Percentiles rank a stretch among this genome's conserved stretches.
These are phyloP conservation scores for Drosophila ananassae DNA, from an alignment of 1,140 invertebrate genomes.

Conservation along the genomic window DNA sequence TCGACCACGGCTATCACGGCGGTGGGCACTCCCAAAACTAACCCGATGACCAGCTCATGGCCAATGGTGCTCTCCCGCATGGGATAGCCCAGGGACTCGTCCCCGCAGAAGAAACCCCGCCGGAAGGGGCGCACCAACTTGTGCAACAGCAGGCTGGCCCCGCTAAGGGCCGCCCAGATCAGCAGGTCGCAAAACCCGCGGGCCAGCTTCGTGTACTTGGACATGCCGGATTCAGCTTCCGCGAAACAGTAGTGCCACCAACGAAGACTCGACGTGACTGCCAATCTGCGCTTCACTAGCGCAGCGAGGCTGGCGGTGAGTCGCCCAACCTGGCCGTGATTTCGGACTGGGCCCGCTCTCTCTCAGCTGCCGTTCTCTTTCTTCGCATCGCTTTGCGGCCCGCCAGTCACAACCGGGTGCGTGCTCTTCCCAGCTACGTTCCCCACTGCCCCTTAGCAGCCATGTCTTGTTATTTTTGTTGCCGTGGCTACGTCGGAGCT, in stretches of 20 bases:
- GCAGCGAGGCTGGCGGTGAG: slow-evolving; percentile 30
- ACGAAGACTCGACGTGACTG: slow-evolving; percentile 43
- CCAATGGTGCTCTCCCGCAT: slow-evolving; percentile 89
- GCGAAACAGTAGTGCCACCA: background rate
- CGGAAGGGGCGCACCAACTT: slow-evolving; percentile 88
- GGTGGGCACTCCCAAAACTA: slow-evolving; percentile 53
- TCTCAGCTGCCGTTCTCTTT: slow-evolving; percentile 31
- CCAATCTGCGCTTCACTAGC: slow-evolving; percentile 74
- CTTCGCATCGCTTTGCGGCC: slow-evolving; percentile 55
- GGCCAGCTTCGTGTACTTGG: slow-evolving; percentile 67
- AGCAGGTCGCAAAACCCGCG: slow-evolving; percentile 71
- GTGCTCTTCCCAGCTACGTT: slow-evolving; percentile 7
- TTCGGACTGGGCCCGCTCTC: slow-evolving; percentile 33
- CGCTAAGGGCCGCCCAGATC: slow-evolving; percentile 57
- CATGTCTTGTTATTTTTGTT: slow-evolving; percentile 36
- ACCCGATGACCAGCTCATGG: slow-evolving; percentile 28
- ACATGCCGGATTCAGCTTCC: slow-evolving; percentile 42
- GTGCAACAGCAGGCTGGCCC: slow-evolving; percentile 45
- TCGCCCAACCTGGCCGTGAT: slow-evolving; percentile 63
- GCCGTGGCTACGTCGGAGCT: slow-evolving; percentile 50
- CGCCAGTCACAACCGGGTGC: slow-evolving; percentile 42
- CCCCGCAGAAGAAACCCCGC: slow-evolving; percentile 97
- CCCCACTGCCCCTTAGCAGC: background rate
- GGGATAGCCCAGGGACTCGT: slow-evolving; percentile 95
- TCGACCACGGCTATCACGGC: slow-evolving; percentile 70